These are phyloP conservation scores for Melanotaenia maccullochi DNA, from an alignment of 2,797 vertebrate genomes.

Conservation along the genomic window DNA sequence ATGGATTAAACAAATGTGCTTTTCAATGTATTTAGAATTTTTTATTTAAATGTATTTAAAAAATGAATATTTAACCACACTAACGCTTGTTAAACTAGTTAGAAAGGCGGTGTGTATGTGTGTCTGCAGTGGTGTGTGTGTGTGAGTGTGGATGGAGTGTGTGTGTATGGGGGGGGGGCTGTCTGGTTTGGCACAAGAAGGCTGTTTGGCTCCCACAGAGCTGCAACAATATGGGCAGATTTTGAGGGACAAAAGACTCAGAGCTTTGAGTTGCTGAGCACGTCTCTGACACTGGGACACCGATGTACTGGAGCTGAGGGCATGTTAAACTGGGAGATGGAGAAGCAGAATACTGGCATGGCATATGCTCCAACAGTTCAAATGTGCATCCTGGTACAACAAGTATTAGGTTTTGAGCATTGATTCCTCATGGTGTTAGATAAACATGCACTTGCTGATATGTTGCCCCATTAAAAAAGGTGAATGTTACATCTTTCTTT, in stretches of 20 bases:
- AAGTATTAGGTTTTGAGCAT: conserved; percentile 13
- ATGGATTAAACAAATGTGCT: background rate
- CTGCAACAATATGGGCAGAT: conserved; percentile 87
- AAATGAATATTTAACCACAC: conserved; percentile 5
- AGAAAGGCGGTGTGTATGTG: conserved; percentile 10
- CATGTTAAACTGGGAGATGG: conserved; percentile 31
- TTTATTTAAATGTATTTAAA: background rate
- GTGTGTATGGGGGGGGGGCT: conserved; percentile 16
- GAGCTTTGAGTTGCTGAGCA: conserved; percentile 89
- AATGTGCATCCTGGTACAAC: conserved; percentile 28
- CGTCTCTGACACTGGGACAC: conserved; percentile 74
- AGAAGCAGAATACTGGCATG: background rate
- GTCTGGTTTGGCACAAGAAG: conserved; percentile 73
- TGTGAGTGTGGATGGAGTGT: conserved; percentile 16
- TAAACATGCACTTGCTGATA: background rate
- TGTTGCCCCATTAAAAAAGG: background rate
- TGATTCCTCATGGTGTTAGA: background rate
- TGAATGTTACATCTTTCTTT: background rate
- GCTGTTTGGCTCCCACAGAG: conserved; percentile 80
- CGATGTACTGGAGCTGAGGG: conserved; percentile 43
- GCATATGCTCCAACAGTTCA: conserved; percentile 1
- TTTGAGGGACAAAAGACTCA: conserved; percentile 87
- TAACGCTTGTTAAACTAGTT: conserved; percentile 27
- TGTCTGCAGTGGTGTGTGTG: conserved; percentile 28
- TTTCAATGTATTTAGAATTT: background rate